Conservation (phyloP, 2,113 vertebrate species). For the Felis catus region F.catus_Fca126_mat1.0 CM031428.1:68841501-68842000, state of each 20-base stretch:
- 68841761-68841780: not conserved
- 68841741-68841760: not conserved
- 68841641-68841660: no score
- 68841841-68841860: not conserved
- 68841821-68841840: not conserved
- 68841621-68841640: no score
- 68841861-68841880: not conserved
- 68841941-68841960: conserved; percentile 5
- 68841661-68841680: no score
- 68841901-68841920: not conserved
- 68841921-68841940: not conserved
- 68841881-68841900: conserved; percentile 14
- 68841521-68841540: no score
- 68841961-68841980: not conserved
- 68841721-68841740: not conserved
- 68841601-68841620: no score
- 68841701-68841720: not conserved
- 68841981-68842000: not conserved
- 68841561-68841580: no score
- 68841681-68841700: not conserved
- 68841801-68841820: not conserved
- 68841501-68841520: no score
- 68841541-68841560: no score
- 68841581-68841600: no score
- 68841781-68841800: not conserved